Evolutionary conservation across 2,113 vertebrate species (phyloP).

Genomic region (Pachyramphus minor): DNA sequence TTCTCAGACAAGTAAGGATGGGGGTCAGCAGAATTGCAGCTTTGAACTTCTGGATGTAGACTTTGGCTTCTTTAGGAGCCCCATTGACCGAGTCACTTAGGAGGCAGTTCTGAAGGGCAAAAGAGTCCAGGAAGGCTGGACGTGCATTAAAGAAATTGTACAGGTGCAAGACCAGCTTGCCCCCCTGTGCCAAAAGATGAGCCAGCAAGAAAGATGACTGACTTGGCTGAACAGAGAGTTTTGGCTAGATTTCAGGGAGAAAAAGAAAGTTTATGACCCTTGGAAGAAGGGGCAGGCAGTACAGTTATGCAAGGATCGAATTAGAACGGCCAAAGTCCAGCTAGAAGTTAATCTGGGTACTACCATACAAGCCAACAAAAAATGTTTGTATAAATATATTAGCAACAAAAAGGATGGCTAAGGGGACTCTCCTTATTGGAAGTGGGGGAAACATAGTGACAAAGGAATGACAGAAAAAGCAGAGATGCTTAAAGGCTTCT

Average conservation of each 20-base stretch:
- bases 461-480: not conserved
- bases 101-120: not conserved
- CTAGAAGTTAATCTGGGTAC: not conserved
- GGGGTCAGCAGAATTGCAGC: not conserved
- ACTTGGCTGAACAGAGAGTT: not conserved
- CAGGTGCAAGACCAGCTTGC: rapidly evolving
- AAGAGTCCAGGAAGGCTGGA: not conserved
- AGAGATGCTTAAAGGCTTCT: not conserved
- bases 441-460: not conserved
- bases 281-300: not conserved
- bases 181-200: not conserved
- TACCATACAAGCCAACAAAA: not conserved
- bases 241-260: not conserved
- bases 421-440: not conserved
- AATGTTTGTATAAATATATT: not conserved
- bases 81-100: not conserved
- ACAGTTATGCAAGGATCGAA: not conserved
- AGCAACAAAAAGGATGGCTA: not conserved
- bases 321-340: not conserved
- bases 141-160: rapidly evolving
- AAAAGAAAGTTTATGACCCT: not conserved
- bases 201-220: not conserved
- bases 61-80: not conserved
- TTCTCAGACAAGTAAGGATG: not conserved
- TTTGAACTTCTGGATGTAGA: not conserved